Evolutionary conservation across 2,113 vertebrate genomes (phyloP), one percentile per base, ranked within the genome.

Genomic region (Anarhynchus alexandrinus): DNA sequence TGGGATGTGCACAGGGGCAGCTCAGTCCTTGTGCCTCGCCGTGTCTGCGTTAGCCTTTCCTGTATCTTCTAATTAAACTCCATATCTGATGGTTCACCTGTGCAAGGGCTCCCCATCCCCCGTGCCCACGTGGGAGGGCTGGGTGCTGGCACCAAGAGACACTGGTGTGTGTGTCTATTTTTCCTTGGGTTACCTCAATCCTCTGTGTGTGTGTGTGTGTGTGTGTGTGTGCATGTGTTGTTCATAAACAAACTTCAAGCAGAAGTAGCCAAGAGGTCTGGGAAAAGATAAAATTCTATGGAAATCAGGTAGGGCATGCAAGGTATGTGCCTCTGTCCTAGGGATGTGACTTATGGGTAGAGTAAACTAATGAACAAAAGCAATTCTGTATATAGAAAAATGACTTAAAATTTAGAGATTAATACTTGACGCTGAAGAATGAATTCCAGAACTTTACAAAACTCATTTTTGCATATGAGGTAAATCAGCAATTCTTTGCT

Each of bases 1-100:
- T 74, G 25, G 52, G 8, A 5, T 51, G 8, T 61, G 27, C 51
- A 25, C 25, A 40, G 6, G 2, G 17, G 11, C 4, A 0, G 0
- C 10, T 72, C 26, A 82, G 26, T 29, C 26, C 17, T 62, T 0
- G 1, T 82, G 29, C 4, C 32, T 6, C 4, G 43, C 3, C 0
- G 0, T 43, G 11, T 43, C 32, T 79, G 5, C 2, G 2, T 21
- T 49, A 94, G 23, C 1, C 4, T 62, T 36, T 66, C 18, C 25
- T 54, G 13, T 22, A 11, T 45, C 32, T 38, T 66, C 16, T 65
- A 70, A 36, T 42, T 26, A 62, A 93, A 45, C 5, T 26, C 11
- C 0, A 1, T 40, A 67, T 77, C 32, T 72, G 21, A 71, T 25
- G 7, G 8, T 32, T 65, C 51, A 79, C 16, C 42, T n/a, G 22